Evolutionary conservation across 2,888 invertebrate genomes (phyloP).

Genomic region (Dorcus parallelipipedus): DNA sequence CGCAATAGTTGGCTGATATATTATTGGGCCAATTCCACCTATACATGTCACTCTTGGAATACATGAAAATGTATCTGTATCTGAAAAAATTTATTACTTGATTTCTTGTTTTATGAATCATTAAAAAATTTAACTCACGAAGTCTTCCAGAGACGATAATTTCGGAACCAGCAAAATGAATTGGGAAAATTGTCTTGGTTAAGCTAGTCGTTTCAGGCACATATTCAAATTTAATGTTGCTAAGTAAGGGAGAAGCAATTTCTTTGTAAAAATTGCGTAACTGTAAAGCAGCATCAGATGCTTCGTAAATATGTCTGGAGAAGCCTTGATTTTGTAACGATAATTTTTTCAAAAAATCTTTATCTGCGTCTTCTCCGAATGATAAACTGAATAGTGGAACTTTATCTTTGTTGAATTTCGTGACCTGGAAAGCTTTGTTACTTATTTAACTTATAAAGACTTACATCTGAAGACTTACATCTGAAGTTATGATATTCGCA

Average conservation of each 20-base stretch:
- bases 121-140: conserved; percentile 17
- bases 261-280: conserved; percentile 50
- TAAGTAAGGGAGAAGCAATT: not conserved
- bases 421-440: conserved; percentile 10
- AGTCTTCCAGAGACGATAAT: conserved; percentile 59
- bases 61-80: not conserved
- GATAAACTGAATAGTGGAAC: conserved; percentile 62
- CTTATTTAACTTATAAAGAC: conserved; percentile 31
- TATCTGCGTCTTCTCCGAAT: conserved; percentile 69
- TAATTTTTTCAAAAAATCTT: conserved; percentile 62
- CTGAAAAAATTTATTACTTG: not conserved
- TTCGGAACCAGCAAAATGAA: conserved; percentile 63
- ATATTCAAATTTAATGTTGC: not conserved
- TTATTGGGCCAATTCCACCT: conserved; percentile 30
- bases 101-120: not conserved
- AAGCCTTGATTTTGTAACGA: conserved; percentile 65
- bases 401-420: conserved; percentile 42
- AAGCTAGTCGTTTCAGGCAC: not conserved
- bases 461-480: conserved; percentile 44
- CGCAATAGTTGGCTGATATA: conserved; percentile 34
- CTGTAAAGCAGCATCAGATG: conserved; percentile 39
- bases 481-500: conserved; percentile 53
- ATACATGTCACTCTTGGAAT: conserved; percentile 25
- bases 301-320: conserved; percentile 68
- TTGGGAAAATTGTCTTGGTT: conserved; percentile 56